phyloP scores from a whole-genome alignment of 2,797 vertebrate genomes.

The Malacoctenus gilli region DNA sequence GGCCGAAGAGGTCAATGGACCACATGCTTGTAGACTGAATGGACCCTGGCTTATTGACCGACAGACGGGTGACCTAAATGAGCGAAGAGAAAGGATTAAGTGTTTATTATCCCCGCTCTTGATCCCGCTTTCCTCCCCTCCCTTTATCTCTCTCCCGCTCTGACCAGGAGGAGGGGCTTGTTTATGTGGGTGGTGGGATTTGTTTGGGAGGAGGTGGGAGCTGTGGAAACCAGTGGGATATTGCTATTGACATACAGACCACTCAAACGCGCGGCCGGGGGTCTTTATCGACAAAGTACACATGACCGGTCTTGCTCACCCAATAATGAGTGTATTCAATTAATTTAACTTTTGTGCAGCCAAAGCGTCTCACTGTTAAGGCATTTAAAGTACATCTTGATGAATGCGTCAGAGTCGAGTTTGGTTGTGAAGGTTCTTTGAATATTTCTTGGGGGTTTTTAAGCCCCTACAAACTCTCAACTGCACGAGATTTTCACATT shows the following conservation, averaged over 20 bases:
- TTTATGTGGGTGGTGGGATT: constrained; percentile 3
- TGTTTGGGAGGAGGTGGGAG: constrained; percentile 18
- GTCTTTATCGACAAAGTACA: constrained; percentile 26
- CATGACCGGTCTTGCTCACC: constrained; percentile 27
- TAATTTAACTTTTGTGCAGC: constrained; percentile 11
- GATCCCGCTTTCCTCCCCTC: constrained; percentile 49
- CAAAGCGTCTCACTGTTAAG: too few species aligned
- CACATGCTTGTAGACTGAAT: constrained; percentile 58
- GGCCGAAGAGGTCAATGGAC: constrained; percentile 49
- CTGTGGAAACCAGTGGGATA: constrained; percentile 43
- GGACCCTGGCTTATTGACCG: constrained; percentile 70
- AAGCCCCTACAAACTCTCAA: too few species aligned
- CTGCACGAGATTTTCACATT: too few species aligned
- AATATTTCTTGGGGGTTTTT: too few species aligned
- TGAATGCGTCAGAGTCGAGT: too few species aligned
- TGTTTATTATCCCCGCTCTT: constrained; percentile 73
- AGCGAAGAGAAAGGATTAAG: constrained; percentile 71
- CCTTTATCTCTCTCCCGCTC: constrained; percentile 31
- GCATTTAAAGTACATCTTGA: too few species aligned
- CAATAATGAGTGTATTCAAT: constrained; percentile 44
- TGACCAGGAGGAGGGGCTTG: constrained; percentile 36
- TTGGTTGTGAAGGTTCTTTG: too few species aligned
- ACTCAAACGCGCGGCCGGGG: constrained; percentile 17
- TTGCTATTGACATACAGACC: constrained; percentile 58
- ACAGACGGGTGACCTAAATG: constrained; percentile 78